Evolutionary conservation across 2,113 vertebrate species (phyloP).

Genomic region (Triplophysa tibetana): DNA sequence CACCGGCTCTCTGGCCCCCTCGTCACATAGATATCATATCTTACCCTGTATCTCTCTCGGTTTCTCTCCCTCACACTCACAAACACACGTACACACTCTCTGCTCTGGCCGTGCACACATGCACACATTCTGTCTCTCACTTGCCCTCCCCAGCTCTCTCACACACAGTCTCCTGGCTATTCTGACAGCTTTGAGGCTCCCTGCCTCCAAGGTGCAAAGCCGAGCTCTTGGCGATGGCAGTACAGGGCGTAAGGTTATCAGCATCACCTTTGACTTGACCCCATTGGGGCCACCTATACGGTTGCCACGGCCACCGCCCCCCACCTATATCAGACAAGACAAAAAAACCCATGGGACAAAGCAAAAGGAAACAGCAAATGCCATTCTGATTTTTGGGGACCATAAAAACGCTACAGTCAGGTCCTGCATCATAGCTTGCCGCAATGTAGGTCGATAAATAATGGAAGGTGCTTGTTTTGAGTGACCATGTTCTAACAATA

Average conservation of each 20-base stretch:
- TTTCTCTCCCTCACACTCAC: conserved; percentile 12
- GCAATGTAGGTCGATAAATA: conserved; percentile 4
- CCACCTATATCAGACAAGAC: conserved; percentile 41
- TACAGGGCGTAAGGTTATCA: conserved; percentile 55
- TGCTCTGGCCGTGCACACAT: background rate
- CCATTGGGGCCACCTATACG: conserved; percentile 33
- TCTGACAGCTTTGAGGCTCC: conserved; percentile 30
- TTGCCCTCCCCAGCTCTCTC: conserved; percentile 1
- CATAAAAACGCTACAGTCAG: background rate
- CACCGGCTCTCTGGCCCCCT: conserved; percentile 50
- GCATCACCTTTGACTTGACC: conserved; percentile 47
- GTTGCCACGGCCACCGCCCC: conserved; percentile 43
- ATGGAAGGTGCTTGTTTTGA: conserved; percentile 6
- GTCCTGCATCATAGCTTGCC: background rate
- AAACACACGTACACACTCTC: background rate
- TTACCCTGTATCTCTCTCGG: conserved; percentile 18
- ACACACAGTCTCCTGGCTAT: conserved; percentile 2
- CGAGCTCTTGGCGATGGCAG: conserved; percentile 39
- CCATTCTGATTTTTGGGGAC: background rate
- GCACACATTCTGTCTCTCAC: background rate
- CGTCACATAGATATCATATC: conserved; percentile 58
- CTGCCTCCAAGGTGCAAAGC: conserved; percentile 49
- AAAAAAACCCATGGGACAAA: conserved; percentile 7
- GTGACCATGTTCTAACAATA: conserved; percentile 38
- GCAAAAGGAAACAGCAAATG: background rate